Evolutionary conservation across 2,797 vertebrate species (phyloP).

Genomic region (Gadopsis bispinosus): DNA sequence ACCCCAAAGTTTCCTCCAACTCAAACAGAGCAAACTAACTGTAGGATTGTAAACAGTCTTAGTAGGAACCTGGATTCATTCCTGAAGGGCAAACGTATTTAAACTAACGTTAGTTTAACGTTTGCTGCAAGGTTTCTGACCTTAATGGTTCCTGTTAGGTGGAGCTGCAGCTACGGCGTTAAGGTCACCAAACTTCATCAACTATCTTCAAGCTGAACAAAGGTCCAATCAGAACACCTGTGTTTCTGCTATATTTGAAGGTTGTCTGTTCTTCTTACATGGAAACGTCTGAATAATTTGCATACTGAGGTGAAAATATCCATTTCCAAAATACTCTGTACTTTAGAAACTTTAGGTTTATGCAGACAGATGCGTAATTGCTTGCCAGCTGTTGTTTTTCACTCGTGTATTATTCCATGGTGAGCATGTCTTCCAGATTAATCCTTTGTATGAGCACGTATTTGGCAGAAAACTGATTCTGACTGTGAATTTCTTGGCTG

Average conservation of each 20-base stretch:
- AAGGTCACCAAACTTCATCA: too few relatives aligned
- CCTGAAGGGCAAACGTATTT: background rate
- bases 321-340: background rate
- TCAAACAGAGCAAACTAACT: too few relatives aligned
- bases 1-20: too few relatives aligned
- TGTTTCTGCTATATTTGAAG: background rate
- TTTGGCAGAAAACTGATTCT: constrained; percentile 56
- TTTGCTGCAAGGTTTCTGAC: background rate
- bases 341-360: constrained; percentile 3
- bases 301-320: constrained; percentile 13
- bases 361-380: constrained; percentile 54
- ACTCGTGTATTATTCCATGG: constrained; percentile 42
- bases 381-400: constrained; percentile 64
- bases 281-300: background rate
- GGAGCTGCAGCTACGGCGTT: too few relatives aligned
- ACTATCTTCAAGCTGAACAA: background rate
- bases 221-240: background rate
- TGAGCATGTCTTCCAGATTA: constrained; percentile 54
- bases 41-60: too few relatives aligned
- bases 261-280: background rate
- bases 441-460: constrained; percentile 52
- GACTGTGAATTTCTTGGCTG: constrained; percentile 62
- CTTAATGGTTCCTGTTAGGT: too few relatives aligned
- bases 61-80: too few relatives aligned
- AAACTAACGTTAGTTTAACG: too few relatives aligned